Evolutionary conservation across 2,797 vertebrate genomes (phyloP).

Genomic region (Trematomus bernacchii): DNA sequence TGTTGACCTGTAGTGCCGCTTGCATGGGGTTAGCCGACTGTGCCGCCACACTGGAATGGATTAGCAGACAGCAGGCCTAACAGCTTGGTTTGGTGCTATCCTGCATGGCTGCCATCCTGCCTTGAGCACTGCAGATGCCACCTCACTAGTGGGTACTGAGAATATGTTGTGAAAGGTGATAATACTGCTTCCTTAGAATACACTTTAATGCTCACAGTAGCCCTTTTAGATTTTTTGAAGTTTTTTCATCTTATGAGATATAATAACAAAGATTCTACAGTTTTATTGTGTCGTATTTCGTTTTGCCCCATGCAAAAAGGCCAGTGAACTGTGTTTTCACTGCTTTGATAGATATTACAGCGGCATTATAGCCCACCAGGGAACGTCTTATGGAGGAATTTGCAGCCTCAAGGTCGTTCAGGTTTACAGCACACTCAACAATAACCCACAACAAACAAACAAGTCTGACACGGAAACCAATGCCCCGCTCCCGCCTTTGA

Average conservation of each 20-base stretch:
- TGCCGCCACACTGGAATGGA: slow-evolving; percentile 79
- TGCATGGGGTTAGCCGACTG: slow-evolving; percentile 69
- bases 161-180: slow-evolving; percentile 70
- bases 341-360: slow-evolving; percentile 51
- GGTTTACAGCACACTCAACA: slow-evolving; percentile 72
- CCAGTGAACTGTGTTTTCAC: slow-evolving; percentile 52
- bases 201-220: slow-evolving; percentile 28
- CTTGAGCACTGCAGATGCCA: slow-evolving; percentile 86
- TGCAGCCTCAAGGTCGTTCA: slow-evolving; percentile 74
- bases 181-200: slow-evolving; percentile 56
- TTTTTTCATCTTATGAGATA: neutral
- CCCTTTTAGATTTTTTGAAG: slow-evolving; percentile 32
- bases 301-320: slow-evolving; percentile 22
- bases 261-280: slow-evolving; percentile 7
- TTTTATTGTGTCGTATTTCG: slow-evolving; percentile 47
- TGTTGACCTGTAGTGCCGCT: slow-evolving; percentile 76
- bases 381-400: slow-evolving; percentile 56
- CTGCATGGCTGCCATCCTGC: slow-evolving; percentile 82
- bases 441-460: slow-evolving; percentile 77
- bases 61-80: slow-evolving; percentile 85
- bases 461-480: slow-evolving; percentile 69
- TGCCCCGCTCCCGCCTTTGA: slow-evolving; percentile 43
- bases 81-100: slow-evolving; percentile 81
- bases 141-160: slow-evolving; percentile 75
- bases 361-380: slow-evolving; percentile 50